Percentiles rank a stretch among this genome's conserved stretches.
Evolutionary conservation across 2,113 vertebrate species (phyloP).

Genomic region (Dipodomys spectabilis): DNA sequence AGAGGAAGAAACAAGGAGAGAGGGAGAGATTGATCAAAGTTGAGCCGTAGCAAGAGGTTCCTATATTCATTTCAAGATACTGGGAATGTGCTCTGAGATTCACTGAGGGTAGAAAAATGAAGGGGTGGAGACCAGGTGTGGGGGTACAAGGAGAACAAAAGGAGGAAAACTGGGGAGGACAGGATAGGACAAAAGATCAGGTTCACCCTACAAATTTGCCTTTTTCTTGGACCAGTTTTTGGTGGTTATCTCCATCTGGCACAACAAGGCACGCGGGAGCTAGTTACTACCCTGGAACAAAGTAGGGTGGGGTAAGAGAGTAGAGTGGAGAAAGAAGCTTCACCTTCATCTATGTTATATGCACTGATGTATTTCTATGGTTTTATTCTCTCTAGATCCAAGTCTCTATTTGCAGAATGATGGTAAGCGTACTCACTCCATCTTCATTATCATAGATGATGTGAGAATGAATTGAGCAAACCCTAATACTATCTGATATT

Average conservation of each 20-base stretch:
- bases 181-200: neutral
- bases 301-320: neutral
- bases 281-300: conserved; percentile 12
- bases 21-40: no score
- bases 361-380: conserved; percentile 2
- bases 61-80: conserved; percentile 25
- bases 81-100: conserved; percentile 19
- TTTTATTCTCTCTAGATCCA: conserved; percentile 32
- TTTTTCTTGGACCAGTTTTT: conserved; percentile 29
- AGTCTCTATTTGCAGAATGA: conserved; percentile 10
- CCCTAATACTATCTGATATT: conserved; percentile 7
- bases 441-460: conserved; percentile 43
- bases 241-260: neutral
- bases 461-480: conserved; percentile 23
- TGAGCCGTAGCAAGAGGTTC: neutral
- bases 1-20: neutral
- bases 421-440: neutral
- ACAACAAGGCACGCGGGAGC: conserved; percentile 20
- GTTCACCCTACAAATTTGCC: neutral
- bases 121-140: neutral
- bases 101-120: conserved; percentile 7
- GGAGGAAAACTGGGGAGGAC: neutral
- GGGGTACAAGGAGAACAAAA: conserved; percentile 38
- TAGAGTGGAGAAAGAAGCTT: conserved; percentile 45
- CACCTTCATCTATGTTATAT: neutral